These are phyloP conservation scores for Drosophila subobscura DNA, from an alignment of 1,140 invertebrate genomes.

Conservation along the genomic window DNA sequence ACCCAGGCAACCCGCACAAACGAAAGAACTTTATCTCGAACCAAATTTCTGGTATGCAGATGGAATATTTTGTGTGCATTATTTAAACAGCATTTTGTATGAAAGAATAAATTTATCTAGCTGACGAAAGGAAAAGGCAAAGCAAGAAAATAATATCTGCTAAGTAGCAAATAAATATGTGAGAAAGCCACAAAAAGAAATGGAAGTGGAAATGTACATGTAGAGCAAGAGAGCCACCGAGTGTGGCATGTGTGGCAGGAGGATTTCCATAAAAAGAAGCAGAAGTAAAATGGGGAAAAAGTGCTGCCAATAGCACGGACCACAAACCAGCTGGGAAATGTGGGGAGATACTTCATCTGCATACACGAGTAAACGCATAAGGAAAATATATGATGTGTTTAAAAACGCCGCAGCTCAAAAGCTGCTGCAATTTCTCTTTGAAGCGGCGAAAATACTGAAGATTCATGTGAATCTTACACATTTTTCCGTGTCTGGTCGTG, in stretches of 20 bases:
- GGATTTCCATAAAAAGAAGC: slow-evolving; percentile 40
- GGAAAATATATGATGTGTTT: slow-evolving; percentile 16
- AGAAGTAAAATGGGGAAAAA: slow-evolving; percentile 18
- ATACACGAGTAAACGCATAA: no score
- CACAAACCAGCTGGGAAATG: slow-evolving; percentile 1
- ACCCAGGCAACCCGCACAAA: slow-evolving; percentile 6
- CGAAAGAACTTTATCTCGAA: slow-evolving; percentile 14
- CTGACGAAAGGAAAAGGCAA: slow-evolving; percentile 15
- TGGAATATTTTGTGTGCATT: slow-evolving; percentile 26
- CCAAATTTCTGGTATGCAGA: slow-evolving; percentile 29
- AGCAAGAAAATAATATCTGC: slow-evolving; percentile 37
- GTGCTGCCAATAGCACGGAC: slow-evolving; percentile 15
- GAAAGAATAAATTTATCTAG: slow-evolving; percentile 40
- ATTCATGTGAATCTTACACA: slow-evolving; percentile 27
- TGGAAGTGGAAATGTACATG: neutral
- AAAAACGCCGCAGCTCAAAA: slow-evolving; percentile 36
- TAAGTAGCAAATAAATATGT: slow-evolving; percentile 66
- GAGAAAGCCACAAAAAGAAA: slow-evolving; percentile 19
- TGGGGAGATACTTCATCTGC: neutral
- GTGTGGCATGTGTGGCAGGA: slow-evolving; percentile 3
- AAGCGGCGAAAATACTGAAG: slow-evolving; percentile 2
- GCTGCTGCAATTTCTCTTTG: slow-evolving; percentile 40
- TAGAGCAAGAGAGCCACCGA: neutral
- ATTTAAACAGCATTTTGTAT: slow-evolving; percentile 33
- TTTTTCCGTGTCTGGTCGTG: slow-evolving; percentile 21